A percentile compares a stretch with the other conserved stretches of the same genome.
Conservation (phyloP, 2,888 invertebrate genomes). For the Agrotis clavis region DNA sequence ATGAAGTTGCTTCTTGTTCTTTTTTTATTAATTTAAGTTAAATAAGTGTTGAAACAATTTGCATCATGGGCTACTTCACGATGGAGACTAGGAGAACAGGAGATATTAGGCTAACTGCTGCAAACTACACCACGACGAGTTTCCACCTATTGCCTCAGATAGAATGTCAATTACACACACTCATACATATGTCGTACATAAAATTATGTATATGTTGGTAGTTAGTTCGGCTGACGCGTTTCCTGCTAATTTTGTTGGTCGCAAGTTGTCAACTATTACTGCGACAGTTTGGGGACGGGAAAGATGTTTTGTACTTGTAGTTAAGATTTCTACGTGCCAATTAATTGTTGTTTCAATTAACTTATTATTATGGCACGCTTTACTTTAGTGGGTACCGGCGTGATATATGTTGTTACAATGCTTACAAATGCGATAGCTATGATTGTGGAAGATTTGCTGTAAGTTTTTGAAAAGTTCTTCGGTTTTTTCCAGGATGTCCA, state of each 20-base stretch:
- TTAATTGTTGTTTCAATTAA: slow-evolving; percentile 14
- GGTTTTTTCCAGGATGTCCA: no score
- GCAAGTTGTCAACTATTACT: slow-evolving; percentile 11
- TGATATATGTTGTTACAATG: no score
- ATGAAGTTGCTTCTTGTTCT: neutral
- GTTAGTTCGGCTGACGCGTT: slow-evolving; percentile 1
- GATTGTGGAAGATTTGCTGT: no score
- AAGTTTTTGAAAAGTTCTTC: no score
- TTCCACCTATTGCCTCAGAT: slow-evolving; percentile 3
- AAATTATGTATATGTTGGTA: neutral
- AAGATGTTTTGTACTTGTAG: slow-evolving; percentile 7
- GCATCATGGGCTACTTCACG: slow-evolving; percentile 9
- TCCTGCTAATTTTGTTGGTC: slow-evolving; percentile 15
- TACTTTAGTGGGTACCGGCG: neutral
- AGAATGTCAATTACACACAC: slow-evolving; percentile 14
- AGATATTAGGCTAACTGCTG: slow-evolving; percentile 24
- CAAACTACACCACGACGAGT: slow-evolving; percentile 38
- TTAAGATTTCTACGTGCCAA: slow-evolving; percentile 12
- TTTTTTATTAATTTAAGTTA: slow-evolving; percentile 52
- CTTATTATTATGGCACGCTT: neutral
- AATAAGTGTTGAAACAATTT: slow-evolving; percentile 28
- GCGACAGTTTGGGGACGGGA: neutral
- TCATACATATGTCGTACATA: neutral
- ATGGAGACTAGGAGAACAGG: neutral
- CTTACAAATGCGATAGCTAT: no score